A percentile compares a stretch with the other conserved stretches of the same genome.
Evolutionary conservation across 2,888 invertebrate genomes (phyloP).

Genomic region (Leistus spinibarbis): DNA sequence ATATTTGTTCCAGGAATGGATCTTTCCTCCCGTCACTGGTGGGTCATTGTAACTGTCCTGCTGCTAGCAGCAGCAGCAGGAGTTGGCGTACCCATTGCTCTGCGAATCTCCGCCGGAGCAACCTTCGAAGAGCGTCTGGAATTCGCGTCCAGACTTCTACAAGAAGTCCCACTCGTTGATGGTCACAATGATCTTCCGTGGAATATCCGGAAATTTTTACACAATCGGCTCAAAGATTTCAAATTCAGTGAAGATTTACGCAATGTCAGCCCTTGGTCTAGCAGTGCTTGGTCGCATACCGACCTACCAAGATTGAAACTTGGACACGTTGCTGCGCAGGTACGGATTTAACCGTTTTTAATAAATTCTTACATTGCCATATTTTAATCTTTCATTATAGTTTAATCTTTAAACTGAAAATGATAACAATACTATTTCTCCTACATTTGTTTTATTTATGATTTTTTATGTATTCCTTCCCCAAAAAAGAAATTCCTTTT

Average conservation of each 20-base stretch:
- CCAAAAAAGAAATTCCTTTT: background rate
- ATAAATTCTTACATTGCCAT: background rate
- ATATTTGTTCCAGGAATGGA: slow-evolving; percentile 61
- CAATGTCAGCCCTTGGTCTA: slow-evolving; percentile 73
- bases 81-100: slow-evolving; percentile 78
- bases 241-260: slow-evolving; percentile 73
- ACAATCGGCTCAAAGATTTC: slow-evolving; percentile 86
- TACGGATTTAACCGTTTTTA: slow-evolving; percentile 49
- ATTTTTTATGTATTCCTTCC: background rate
- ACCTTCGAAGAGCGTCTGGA: slow-evolving; percentile 78
- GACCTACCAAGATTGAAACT: slow-evolving; percentile 75
- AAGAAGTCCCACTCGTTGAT: slow-evolving; percentile 80
- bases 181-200: slow-evolving; percentile 91
- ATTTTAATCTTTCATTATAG: background rate
- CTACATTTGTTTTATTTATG: no score
- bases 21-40: slow-evolving; percentile 71
- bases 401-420: no score
- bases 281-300: slow-evolving; percentile 79
- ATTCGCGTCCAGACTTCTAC: slow-evolving; percentile 72
- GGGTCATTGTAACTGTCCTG: slow-evolving; percentile 76
- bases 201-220: slow-evolving; percentile 89
- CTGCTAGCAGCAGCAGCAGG: slow-evolving; percentile 80
- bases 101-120: slow-evolving; percentile 77
- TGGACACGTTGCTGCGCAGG: slow-evolving; percentile 80
- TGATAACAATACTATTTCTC: no score